Evolutionary conservation across 1,140 invertebrate species (phyloP).

Genomic region (Apis cerana): DNA sequence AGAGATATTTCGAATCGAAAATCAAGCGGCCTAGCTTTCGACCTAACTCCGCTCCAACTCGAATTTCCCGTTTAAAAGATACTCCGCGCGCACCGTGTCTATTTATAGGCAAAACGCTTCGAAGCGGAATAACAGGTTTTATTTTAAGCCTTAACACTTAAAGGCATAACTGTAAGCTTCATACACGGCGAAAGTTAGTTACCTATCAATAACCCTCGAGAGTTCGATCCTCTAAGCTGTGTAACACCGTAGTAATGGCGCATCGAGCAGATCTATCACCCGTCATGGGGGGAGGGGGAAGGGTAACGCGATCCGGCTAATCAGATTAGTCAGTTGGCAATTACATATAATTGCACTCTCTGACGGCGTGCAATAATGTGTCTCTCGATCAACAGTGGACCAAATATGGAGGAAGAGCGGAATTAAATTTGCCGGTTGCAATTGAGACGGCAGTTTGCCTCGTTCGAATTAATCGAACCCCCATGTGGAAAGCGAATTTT

Average conservation of each 20-base stretch:
- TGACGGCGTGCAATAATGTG: slow-evolving; percentile 32
- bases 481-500: not conserved
- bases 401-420: not conserved
- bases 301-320: slow-evolving; percentile 50
- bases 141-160: too few relatives aligned
- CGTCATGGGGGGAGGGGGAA: not conserved
- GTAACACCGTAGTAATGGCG: slow-evolving; percentile 9
- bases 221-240: not conserved
- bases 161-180: not conserved
- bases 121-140: not conserved
- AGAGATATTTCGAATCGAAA: too few relatives aligned
- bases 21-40: too few relatives aligned
- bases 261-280: slow-evolving; percentile 49
- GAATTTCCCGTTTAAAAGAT: too few relatives aligned
- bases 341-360: slow-evolving; percentile 58
- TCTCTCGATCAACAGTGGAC: not conserved
- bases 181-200: not conserved
- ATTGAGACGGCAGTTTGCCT: not conserved
- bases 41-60: too few relatives aligned
- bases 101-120: not conserved
- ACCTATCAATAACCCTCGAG: not conserved
- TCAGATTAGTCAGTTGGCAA: slow-evolving; percentile 57
- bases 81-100: too few relatives aligned
- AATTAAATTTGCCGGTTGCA: slow-evolving; percentile 17
- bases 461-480: not conserved